Conservation (phyloP, 2,797 vertebrate species). For the Ctenochaetus hawaiiensis region DNA sequence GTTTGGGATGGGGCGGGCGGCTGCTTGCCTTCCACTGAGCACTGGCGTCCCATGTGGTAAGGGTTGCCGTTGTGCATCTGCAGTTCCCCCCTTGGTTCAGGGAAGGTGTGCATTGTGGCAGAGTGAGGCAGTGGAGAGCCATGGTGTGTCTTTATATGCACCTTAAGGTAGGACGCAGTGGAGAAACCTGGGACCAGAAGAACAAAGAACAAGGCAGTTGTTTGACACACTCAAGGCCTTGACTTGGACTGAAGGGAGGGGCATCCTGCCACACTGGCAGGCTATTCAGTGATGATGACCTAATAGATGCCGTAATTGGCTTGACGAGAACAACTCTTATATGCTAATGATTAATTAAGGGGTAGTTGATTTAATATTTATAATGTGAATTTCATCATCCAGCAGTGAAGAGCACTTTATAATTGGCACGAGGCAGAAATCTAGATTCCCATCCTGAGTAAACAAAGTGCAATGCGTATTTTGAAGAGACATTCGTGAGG, state of each 20-base stretch:
- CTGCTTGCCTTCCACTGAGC: slow-evolving; percentile 99
- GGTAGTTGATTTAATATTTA: neutral
- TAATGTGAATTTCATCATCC: neutral
- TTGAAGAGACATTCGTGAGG: neutral
- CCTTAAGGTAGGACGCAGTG: slow-evolving; percentile 99
- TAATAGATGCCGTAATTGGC: neutral
- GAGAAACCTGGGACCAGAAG: slow-evolving; percentile 96
- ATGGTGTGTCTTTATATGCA: slow-evolving; percentile 99
- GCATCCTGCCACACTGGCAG: slow-evolving; percentile 26
- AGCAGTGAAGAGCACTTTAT: neutral
- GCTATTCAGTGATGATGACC: neutral
- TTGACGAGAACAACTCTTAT: slow-evolving; percentile 13
- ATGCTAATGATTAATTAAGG: neutral
- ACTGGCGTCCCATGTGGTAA: slow-evolving; percentile 99
- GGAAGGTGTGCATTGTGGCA: slow-evolving; percentile 88
- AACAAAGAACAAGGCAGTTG: slow-evolving; percentile 82
- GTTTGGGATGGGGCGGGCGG: slow-evolving; percentile 76
- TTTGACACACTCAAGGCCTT: slow-evolving; percentile 74
- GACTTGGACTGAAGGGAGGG: slow-evolving; percentile 46
- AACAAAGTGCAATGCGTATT: neutral
- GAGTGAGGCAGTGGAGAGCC: slow-evolving; percentile 89
- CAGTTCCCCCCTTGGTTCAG: slow-evolving; percentile 93
- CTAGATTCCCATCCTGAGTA: neutral
- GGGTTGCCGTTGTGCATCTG: slow-evolving; percentile 97
- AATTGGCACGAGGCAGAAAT: neutral